Base-by-base conservation (phyloP, 1,140 invertebrate genomes). In the Leucophenga varia region DNA sequence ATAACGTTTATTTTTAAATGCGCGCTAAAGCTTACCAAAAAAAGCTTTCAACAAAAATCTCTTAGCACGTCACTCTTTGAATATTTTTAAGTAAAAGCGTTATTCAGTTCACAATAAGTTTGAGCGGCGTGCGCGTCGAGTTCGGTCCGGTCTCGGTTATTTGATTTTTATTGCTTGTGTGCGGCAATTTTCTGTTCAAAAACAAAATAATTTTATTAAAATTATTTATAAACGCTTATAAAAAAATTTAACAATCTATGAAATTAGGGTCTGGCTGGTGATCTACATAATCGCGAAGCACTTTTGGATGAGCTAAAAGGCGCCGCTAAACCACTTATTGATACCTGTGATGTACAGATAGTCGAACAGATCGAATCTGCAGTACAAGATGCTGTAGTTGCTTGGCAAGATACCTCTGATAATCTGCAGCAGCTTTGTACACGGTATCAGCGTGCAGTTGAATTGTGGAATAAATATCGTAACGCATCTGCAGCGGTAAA, bases 391-490 rank as follows among this genome's bases (percentile, higher is more conserved):
- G 87, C 87, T 2, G 84, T 87, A 31, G 81, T 84, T 12, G 84
- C 86, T 16, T 90, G 88, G 81, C 81, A 87, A 49, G 84, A 86
- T 61, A 90, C 88, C 14, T 84, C 83, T 60, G 79, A 79, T 52
- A 85, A 87, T 71, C 78, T 90, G 49, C 82, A 83, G 51, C 82
- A 84, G 48, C 79, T 90, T 46, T 88, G 86, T 74, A 83, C 82
- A 56, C 85, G 85, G 56, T 86, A 86, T 75, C 83, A 89, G 57
- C 76, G 85, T 69, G 88, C 88, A 3, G 86, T 88, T 35, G 81
- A 84, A 20, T 79, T 90, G 22, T 91, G 89, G 89, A 78, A 85
- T 57, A 80, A 84, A 37, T 90, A 90, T 75, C 79, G 84, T 17
- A 86, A 88, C 58, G 85, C 86, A 2, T 86, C 84, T 25, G 85